Evolutionary conservation across 2,888 invertebrate genomes (phyloP).

Genomic region (Apeira syringaria): DNA sequence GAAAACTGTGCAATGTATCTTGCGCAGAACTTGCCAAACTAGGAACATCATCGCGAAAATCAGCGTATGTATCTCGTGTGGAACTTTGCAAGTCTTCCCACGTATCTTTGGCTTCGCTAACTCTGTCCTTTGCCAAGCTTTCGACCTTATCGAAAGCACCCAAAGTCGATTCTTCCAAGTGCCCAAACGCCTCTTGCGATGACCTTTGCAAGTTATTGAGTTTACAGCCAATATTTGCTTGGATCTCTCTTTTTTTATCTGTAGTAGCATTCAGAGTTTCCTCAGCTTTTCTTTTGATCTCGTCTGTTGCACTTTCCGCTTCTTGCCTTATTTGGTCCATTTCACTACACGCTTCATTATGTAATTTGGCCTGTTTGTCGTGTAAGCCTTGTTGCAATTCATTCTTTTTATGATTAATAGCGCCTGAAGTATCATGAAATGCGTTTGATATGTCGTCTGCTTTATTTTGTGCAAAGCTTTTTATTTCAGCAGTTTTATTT

Average conservation of each 20-base stretch:
- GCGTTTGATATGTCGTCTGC: constrained; percentile 37
- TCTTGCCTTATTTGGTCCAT: constrained; percentile 70
- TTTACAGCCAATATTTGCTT: constrained; percentile 49
- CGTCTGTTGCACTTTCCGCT: constrained; percentile 68
- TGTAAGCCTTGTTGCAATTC: constrained; percentile 45
- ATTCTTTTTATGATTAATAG: constrained; percentile 46
- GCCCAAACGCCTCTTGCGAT: constrained; percentile 62
- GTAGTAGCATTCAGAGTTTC: constrained; percentile 61
- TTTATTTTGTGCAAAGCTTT: constrained; percentile 34
- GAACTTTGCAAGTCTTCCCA: constrained; percentile 75
- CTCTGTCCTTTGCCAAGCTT: constrained; percentile 74
- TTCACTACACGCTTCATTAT: constrained; percentile 54
- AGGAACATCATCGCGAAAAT: constrained; percentile 65
- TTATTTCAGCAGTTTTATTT: constrained; percentile 23
- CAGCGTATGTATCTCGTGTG: constrained; percentile 70
- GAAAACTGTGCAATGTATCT: constrained; percentile 74
- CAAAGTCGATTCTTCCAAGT: constrained; percentile 71
- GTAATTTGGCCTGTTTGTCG: constrained; percentile 56
- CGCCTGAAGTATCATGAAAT: constrained; percentile 45
- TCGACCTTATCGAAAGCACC: constrained; percentile 75
- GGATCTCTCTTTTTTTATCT: constrained; percentile 56
- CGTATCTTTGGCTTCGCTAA: constrained; percentile 60
- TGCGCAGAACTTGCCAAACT: constrained; percentile 69
- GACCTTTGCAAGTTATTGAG: constrained; percentile 58
- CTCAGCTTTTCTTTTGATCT: constrained; percentile 69